Evolutionary conservation across 2,888 invertebrate species (phyloP).

Genomic region (Zeuzera pyrina): DNA sequence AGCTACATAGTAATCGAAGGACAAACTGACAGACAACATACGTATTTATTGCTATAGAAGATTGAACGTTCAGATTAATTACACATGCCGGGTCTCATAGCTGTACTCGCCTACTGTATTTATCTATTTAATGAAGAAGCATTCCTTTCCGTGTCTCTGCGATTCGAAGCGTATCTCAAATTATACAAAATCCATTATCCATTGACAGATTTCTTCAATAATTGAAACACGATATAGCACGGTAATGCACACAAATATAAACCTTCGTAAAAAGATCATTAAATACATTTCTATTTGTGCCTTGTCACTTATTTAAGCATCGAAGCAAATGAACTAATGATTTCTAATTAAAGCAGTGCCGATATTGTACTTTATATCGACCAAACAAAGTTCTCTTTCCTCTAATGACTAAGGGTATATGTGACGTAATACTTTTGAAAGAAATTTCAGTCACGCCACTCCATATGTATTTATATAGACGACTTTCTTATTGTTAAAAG

Average conservation of each 20-base stretch:
- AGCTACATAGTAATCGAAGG: slow-evolving; percentile 50
- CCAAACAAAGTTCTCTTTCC: slow-evolving; percentile 38
- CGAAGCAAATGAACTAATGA: slow-evolving; percentile 38
- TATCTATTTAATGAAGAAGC: slow-evolving; percentile 44
- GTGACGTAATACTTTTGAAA: slow-evolving; percentile 38
- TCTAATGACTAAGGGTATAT: slow-evolving; percentile 23
- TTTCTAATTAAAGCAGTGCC: slow-evolving; percentile 38
- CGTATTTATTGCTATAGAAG: slow-evolving; percentile 58
- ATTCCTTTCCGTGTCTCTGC: slow-evolving; percentile 37
- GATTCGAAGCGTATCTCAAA: slow-evolving; percentile 38
- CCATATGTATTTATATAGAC: slow-evolving; percentile 40
- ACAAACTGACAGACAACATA: slow-evolving; percentile 49
- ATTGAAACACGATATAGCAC: slow-evolving; percentile 51
- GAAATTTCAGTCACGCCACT: slow-evolving; percentile 60
- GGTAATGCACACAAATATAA: slow-evolving; percentile 36
- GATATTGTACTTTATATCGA: slow-evolving; percentile 38
- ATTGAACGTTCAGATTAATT: slow-evolving; percentile 58
- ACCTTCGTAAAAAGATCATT: slow-evolving; percentile 28
- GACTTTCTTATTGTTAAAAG: slow-evolving; percentile 30
- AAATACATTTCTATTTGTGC: slow-evolving; percentile 36
- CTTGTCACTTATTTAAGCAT: slow-evolving; percentile 28
- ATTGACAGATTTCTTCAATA: slow-evolving; percentile 40
- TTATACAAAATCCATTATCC: slow-evolving; percentile 37
- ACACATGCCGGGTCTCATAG: slow-evolving; percentile 41
- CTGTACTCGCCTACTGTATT: slow-evolving; percentile 25